phyloP scores from a whole-genome alignment of 2,113 vertebrate species.

The Chaetops frenatus region DNA sequence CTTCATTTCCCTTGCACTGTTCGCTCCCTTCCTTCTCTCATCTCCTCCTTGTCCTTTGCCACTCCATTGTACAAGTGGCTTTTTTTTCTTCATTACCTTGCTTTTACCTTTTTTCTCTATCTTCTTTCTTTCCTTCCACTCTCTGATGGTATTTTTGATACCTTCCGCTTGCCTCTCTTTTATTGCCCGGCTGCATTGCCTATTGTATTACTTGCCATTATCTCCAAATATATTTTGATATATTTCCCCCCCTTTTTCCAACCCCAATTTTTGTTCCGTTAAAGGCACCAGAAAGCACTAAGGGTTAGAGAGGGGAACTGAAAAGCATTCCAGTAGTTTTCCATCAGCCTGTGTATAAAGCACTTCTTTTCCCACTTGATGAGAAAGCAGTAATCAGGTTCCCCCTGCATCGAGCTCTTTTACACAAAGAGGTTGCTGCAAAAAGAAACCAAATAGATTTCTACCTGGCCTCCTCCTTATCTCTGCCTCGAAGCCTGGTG shows the following conservation, averaged over 20 bases:
- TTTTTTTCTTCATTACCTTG: neutral
- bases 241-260: neutral
- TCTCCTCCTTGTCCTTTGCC: neutral
- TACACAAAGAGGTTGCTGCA: conserved; percentile 25
- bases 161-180: neutral
- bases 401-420: conserved; percentile 26
- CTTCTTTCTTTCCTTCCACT: neutral
- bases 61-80: neutral
- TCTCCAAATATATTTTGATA: conserved; percentile 40
- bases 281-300: conserved; percentile 7
- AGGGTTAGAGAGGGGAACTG: conserved; percentile 28
- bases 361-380: conserved; percentile 50
- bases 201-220: conserved; percentile 25
- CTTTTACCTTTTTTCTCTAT: neutral
- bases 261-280: conserved; percentile 19
- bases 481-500: neutral
- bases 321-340: conserved; percentile 58
- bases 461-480: neutral
- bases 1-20: neutral
- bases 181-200: neutral
- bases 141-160: neutral
- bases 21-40: neutral
- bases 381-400: conserved; percentile 54
- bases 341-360: conserved; percentile 49
- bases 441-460: conserved; percentile 40